phyloP scores from a whole-genome alignment of 1,140 invertebrate genomes.

The Cydia splendana region DNA sequence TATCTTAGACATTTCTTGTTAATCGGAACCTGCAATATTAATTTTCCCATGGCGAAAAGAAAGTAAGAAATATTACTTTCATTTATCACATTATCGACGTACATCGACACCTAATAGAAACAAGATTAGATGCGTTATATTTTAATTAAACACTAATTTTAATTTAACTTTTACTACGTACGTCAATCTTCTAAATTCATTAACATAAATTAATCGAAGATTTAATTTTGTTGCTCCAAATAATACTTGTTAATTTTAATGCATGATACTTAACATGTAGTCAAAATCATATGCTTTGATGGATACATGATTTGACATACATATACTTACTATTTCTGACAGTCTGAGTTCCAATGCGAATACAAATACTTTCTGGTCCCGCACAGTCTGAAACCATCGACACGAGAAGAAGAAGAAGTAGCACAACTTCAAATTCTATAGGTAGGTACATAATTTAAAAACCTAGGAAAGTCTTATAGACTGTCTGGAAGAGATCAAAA shows the following conservation, averaged over 20 bases:
- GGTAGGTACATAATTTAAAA: too few relatives aligned
- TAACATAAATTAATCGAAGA: conserved; percentile 9
- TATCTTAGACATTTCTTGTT: too few relatives aligned
- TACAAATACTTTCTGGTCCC: too few relatives aligned
- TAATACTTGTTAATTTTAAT: conserved; percentile 11
- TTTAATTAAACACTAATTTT: conserved; percentile 7
- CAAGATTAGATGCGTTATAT: not conserved
- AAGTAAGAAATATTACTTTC: not conserved
- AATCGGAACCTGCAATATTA: not conserved
- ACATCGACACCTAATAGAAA: not conserved
- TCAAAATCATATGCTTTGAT: too few relatives aligned
- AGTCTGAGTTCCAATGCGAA: too few relatives aligned
- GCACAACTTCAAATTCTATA: too few relatives aligned
- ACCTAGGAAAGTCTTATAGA: too few relatives aligned
- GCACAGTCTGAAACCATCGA: too few relatives aligned
- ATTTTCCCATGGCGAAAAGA: not conserved
- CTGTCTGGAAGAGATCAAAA: too few relatives aligned
- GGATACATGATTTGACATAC: too few relatives aligned
- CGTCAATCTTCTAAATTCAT: conserved; percentile 5
- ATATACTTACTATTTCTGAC: too few relatives aligned
- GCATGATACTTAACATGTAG: not conserved
- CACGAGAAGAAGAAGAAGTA: too few relatives aligned
- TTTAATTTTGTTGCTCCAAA: conserved; percentile 1
- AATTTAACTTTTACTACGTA: not conserved
- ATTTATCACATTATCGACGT: not conserved